Conservation (phyloP, 2,113 vertebrate species). For the Phalacrocorax carbo region DNA sequence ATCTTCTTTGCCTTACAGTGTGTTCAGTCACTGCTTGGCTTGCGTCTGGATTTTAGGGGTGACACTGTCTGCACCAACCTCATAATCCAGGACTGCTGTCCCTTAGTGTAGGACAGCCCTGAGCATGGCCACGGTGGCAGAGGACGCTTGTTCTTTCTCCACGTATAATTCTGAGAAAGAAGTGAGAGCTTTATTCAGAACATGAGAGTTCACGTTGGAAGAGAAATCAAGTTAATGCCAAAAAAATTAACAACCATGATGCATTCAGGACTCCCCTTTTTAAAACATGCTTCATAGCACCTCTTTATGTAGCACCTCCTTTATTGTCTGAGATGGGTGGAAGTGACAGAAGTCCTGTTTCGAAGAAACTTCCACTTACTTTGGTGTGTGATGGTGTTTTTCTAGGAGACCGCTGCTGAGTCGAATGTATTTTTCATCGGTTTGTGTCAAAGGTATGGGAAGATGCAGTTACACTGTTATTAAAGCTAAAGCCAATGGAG, state of each 20-base stretch:
- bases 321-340: not conserved
- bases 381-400: not conserved
- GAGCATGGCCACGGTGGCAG: fast-evolving
- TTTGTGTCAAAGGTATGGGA: not conserved
- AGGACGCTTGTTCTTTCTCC: not conserved
- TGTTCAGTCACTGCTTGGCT: not conserved
- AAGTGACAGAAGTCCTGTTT: not conserved
- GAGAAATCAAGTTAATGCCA: not conserved
- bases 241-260: fast-evolving
- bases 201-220: not conserved
- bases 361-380: not conserved
- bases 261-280: not conserved
- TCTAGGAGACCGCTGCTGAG: not conserved
- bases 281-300: not conserved
- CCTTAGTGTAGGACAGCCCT: not conserved
- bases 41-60: not conserved
- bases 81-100: not conserved
- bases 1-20: not conserved
- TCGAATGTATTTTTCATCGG: fast-evolving
- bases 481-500: not conserved
- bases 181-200: not conserved
- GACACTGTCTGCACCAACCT: fast-evolving
- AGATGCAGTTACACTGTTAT: not conserved
- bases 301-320: not conserved
- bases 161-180: not conserved